Conservation (phyloP, 2,113 vertebrate species). For the Poeciliopsis turrubarensis region DNA sequence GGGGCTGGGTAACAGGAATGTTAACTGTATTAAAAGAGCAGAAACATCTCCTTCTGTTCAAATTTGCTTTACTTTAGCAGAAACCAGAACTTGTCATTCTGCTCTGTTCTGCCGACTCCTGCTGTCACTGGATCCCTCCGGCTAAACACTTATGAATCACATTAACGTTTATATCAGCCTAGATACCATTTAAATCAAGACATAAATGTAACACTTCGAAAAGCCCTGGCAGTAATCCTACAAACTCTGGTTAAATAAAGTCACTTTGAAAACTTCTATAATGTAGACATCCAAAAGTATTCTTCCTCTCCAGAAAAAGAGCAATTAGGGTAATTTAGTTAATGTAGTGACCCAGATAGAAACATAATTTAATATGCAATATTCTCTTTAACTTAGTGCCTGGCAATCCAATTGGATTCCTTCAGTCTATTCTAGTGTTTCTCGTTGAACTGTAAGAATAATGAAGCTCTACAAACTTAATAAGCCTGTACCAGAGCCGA, state of each 20-base stretch:
- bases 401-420: neutral
- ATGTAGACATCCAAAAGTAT: conserved; percentile 11
- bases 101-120: conserved; percentile 9
- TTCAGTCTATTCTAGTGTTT: neutral
- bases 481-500: neutral
- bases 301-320: neutral
- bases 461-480: neutral
- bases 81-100: conserved; percentile 28
- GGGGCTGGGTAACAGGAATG: conserved; percentile 4
- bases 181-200: conserved; percentile 52
- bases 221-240: neutral
- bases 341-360: conserved; percentile 4
- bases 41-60: conserved; percentile 22
- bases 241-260: conserved; percentile 17
- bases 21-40: conserved; percentile 53
- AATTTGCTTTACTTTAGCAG: conserved; percentile 28
- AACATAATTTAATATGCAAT: neutral
- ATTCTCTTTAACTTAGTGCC: neutral
- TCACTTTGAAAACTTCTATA: conserved; percentile 21
- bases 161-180: conserved; percentile 62
- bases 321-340: conserved; percentile 9
- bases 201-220: conserved; percentile 23
- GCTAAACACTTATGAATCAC: conserved; percentile 60
- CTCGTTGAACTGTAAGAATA: neutral
- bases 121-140: conserved; percentile 38